phyloP scores from a whole-genome alignment of 2,797 vertebrate species.

The Syndactyla subalaris region DNA sequence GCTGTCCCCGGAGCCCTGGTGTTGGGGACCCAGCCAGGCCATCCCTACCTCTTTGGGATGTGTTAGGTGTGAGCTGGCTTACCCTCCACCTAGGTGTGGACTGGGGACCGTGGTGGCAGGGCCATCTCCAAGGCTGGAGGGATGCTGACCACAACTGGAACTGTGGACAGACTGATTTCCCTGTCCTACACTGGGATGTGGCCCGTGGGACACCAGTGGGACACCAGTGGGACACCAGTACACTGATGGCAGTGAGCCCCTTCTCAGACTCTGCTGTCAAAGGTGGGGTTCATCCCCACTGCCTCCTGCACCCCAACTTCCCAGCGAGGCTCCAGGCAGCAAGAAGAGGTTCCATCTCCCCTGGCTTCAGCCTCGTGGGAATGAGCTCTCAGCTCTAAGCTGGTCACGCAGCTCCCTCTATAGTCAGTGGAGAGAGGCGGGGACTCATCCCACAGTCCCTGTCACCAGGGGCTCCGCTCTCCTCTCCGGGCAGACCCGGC shows the following conservation, averaged over 20 bases:
- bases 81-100: not conserved
- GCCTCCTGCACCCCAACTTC: not conserved
- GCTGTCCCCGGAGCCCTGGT: not conserved
- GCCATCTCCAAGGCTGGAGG: not conserved
- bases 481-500: not conserved
- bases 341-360: not conserved
- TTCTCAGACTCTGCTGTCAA: not conserved
- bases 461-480: not conserved
- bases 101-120: accelerated
- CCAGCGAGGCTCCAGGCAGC: not conserved
- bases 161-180: not conserved
- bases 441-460: not conserved
- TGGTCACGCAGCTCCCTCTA: slow-evolving; percentile 64
- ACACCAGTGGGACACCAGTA: not conserved
- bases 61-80: not conserved
- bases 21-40: not conserved
- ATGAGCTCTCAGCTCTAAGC: not conserved
- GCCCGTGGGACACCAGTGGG: accelerated
- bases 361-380: not conserved
- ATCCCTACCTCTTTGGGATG: accelerated
- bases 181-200: accelerated
- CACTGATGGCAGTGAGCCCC: accelerated
- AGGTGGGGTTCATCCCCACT: accelerated
- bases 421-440: slow-evolving; percentile 19
- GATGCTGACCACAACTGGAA: not conserved